Conservation (phyloP, 2,888 invertebrate genomes). For the Ichneumon xanthorius region DNA sequence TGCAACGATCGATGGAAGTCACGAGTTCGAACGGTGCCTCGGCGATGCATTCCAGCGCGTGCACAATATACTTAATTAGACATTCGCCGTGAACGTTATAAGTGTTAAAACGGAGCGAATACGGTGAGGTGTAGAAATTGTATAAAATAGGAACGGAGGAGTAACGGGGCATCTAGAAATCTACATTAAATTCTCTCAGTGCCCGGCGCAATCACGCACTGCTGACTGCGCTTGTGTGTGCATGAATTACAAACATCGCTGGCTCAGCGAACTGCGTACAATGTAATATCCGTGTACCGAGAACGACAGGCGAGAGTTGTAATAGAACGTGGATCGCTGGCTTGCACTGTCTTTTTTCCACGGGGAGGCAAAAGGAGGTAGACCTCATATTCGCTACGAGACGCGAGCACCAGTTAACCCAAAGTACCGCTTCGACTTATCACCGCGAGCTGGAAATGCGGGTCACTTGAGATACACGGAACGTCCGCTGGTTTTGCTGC, state of each 20-base stretch:
- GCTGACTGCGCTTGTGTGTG: slow-evolving; percentile 55
- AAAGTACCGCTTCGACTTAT: slow-evolving; percentile 70
- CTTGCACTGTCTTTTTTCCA: slow-evolving; percentile 34
- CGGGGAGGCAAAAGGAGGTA: neutral
- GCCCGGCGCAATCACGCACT: slow-evolving; percentile 54
- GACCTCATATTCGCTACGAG: slow-evolving; percentile 4
- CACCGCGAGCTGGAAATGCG: slow-evolving; percentile 67
- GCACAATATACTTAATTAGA: slow-evolving; percentile 37
- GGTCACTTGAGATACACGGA: slow-evolving; percentile 64
- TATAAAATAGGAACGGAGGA: slow-evolving; percentile 28
- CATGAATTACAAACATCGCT: slow-evolving; percentile 22
- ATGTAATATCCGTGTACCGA: neutral
- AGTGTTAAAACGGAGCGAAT: slow-evolving; percentile 3
- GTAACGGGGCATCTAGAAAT: slow-evolving; percentile 76
- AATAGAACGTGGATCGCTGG: slow-evolving; percentile 44
- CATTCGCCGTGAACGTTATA: slow-evolving; percentile 37
- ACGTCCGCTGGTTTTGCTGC: slow-evolving; percentile 25
- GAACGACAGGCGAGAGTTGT: slow-evolving; percentile 19
- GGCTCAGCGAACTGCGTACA: slow-evolving; percentile 16
- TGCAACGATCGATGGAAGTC: slow-evolving; percentile 43
- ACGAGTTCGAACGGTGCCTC: slow-evolving; percentile 53
- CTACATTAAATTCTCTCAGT: slow-evolving; percentile 64
- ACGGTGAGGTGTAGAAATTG: neutral
- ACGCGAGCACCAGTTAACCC: slow-evolving; percentile 55
- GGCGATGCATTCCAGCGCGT: slow-evolving; percentile 34